A percentile compares a stretch with the other conserved stretches of the same genome.
Conservation (phyloP, 2,113 vertebrate genomes). For the Melanerpes formicivorus region DNA sequence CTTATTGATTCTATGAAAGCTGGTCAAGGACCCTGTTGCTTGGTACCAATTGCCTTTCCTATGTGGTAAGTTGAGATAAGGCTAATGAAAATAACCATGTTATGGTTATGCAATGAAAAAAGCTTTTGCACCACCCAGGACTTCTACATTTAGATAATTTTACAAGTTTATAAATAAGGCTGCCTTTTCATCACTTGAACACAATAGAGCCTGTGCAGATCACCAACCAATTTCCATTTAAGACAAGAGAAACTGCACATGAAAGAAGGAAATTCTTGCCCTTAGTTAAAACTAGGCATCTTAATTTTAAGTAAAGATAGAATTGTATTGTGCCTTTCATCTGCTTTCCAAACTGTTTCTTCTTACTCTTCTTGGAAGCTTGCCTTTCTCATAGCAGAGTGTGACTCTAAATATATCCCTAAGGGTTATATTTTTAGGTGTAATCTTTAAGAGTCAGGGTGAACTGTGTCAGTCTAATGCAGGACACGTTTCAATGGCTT, state of each 20-base stretch:
- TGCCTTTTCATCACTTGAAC: neutral
- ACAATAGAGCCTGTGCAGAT: neutral
- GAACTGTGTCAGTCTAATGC: neutral
- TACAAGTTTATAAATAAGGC: neutral
- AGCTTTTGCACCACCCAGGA: neutral
- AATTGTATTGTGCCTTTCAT: neutral
- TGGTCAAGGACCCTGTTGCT: neutral
- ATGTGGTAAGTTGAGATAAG: neutral
- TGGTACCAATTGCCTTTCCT: neutral
- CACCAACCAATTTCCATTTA: neutral
- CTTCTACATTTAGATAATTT: neutral
- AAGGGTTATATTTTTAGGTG: constrained; percentile 37
- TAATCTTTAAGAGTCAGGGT: constrained; percentile 50
- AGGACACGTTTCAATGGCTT: constrained; percentile 26
- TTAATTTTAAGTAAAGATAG: neutral
- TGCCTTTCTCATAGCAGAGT: neutral
- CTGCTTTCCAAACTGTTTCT: neutral
- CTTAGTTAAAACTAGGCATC: neutral
- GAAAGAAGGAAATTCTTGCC: neutral
- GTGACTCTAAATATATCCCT: constrained; percentile 38
- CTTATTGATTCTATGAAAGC: neutral
- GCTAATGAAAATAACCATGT: neutral
- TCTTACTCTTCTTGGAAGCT: neutral
- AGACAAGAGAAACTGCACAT: neutral
- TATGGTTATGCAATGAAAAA: neutral